Evolutionary conservation across 2,888 invertebrate genomes (phyloP), one percentile per base, ranked within the genome.

Genomic region (Dryocosmus kuriphilus): DNA sequence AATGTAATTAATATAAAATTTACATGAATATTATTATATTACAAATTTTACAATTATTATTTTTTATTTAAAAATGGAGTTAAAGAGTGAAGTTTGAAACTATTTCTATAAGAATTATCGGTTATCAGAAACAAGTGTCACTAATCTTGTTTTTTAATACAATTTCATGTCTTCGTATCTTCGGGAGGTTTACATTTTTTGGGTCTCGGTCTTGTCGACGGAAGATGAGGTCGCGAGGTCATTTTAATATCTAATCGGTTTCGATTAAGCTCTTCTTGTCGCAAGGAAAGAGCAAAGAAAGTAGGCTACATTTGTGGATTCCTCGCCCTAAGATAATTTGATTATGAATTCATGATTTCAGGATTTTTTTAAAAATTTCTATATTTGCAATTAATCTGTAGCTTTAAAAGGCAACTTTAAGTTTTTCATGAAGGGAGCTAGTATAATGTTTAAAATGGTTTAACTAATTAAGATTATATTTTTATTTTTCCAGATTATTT

Each of bases 211-310:
- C 85, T 82, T 82, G 84, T 86, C 79, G 85, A 85, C 87, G 88
- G 87, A 89, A 87, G 86, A 79, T 86, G 82, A 86, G 87, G 89
- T 90, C 89, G 88, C 79, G 79, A 82, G 90, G 89, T 90, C 88
- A 84, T 79, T 77, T 80, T 81, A 81, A 79, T 90, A 90, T 90
- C 90, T 90, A 90, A 90, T 90, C 90, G 62, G 78, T 79, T 75
- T 81, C 86, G 88, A 89, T 90, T 90, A 89, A 83, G 79, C 77
- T 81, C 82, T 82, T 85, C 84, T 85, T 85, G 85, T 89, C 81
- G 81, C 78, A 85, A 86, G 85, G 86, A 86, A 82, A 86, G 85
- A 85, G 86, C 86, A 86, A 86, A 86, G 82, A 85, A 85, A 86
- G 81, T 85, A 84, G 81, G 83, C 85, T 87, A 82, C 79, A 83